Evolutionary conservation across 1,140 invertebrate genomes (phyloP).

Genomic region (Neoseiulus cucumeris): DNA sequence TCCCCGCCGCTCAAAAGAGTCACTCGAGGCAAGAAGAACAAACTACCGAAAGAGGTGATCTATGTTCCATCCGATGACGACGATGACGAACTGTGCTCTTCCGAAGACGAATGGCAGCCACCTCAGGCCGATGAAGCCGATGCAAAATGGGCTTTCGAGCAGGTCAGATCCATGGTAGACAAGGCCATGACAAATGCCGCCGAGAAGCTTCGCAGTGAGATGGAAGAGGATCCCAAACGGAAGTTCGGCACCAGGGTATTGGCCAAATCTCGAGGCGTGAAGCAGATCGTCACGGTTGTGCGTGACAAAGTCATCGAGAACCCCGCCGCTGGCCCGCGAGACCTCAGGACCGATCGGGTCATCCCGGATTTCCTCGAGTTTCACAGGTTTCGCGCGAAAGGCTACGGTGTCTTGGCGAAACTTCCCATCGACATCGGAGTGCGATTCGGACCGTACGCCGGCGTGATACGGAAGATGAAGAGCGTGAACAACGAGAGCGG

Average conservation of each 20-base stretch:
- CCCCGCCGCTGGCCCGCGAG: not conserved
- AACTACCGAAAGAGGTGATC: not conserved
- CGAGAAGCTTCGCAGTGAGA: not conserved
- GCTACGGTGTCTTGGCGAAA: not conserved
- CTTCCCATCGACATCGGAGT: not conserved
- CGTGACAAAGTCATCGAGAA: slow-evolving; percentile 7
- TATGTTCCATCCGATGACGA: not conserved
- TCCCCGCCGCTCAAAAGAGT: not conserved
- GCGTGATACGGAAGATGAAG: slow-evolving; percentile 1
- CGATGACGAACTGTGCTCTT: not conserved
- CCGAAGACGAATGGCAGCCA: slow-evolving; percentile 6
- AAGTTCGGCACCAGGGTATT: not conserved
- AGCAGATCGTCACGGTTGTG: not conserved
- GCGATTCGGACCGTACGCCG: not conserved
- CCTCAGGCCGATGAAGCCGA: not conserved
- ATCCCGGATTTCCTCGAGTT: slow-evolving; percentile 6
- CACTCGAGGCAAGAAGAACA: not conserved
- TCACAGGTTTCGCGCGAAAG: not conserved
- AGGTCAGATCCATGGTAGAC: not conserved
- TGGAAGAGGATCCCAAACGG: slow-evolving; percentile 6
- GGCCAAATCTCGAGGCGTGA: not conserved
- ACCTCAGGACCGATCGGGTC: slow-evolving; percentile 3
- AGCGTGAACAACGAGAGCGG: not conserved
- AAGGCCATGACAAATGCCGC: slow-evolving; percentile 1
- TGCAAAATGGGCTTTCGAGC: slow-evolving; percentile 2